phyloP scores from a whole-genome alignment of 2,797 vertebrate species.

The Pseudopleuronectes americanus region DNA sequence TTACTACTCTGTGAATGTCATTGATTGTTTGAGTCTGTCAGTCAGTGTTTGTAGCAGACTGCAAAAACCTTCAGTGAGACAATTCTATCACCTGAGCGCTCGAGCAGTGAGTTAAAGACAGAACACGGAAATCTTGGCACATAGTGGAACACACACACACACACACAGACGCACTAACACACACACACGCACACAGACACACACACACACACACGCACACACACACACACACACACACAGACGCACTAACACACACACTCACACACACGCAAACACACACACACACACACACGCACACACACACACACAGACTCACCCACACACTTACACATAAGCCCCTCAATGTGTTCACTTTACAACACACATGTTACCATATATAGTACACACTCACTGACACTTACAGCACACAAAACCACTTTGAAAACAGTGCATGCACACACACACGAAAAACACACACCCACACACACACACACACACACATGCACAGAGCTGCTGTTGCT shows the following conservation, averaged over 20 bases:
- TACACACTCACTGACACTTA: constrained; percentile 7
- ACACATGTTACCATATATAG: not conserved
- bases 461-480: constrained; percentile 17
- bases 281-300: too few species aligned
- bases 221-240: not conserved
- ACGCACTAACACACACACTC: too few species aligned
- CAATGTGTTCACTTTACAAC: not conserved
- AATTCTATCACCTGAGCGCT: too few species aligned
- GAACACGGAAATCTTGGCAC: constrained; percentile 18
- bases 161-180: too few species aligned
- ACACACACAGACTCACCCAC: too few species aligned
- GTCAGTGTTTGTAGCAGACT: too few species aligned
- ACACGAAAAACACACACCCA: constrained; percentile 30
- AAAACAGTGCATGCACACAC: constrained; percentile 21
- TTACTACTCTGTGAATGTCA: too few species aligned
- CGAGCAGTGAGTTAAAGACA: not conserved
- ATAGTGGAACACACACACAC: not conserved
- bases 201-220: too few species aligned
- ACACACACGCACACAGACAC: too few species aligned
- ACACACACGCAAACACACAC: not conserved
- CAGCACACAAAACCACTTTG: constrained; percentile 11
- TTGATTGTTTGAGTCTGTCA: too few species aligned
- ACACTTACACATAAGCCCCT: not conserved
- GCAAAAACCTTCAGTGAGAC: too few species aligned
- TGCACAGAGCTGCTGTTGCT: constrained; percentile 68